phyloP scores from a whole-genome alignment of 2,888 invertebrate species.

The Subacronicta megacephala region DNA sequence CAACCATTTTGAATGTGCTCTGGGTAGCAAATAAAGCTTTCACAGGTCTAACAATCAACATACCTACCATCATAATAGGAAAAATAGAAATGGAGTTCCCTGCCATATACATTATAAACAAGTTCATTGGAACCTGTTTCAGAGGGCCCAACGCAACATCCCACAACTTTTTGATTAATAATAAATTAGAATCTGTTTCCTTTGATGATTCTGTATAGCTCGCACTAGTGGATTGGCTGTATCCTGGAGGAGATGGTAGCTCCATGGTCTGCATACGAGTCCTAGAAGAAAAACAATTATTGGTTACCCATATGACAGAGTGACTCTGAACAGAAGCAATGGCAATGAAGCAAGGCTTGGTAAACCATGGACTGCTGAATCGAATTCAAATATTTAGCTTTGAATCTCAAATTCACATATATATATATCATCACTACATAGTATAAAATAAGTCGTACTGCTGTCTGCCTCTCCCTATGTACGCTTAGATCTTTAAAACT shows the following conservation, averaged over 20 bases:
- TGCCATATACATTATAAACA: conserved; percentile 99
- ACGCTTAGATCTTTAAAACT: too few species aligned
- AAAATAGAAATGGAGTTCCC: conserved; percentile 99
- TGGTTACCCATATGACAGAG: too few species aligned
- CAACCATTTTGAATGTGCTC: conserved; percentile 97
- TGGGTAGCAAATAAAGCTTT: conserved; percentile 98
- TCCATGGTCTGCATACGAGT: conserved; percentile 80
- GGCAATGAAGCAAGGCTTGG: too few species aligned
- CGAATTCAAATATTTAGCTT: too few species aligned
- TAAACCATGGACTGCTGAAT: too few species aligned
- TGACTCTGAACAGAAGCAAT: too few species aligned
- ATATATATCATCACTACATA: too few species aligned
- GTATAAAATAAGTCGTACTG: too few species aligned
- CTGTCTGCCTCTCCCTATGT: too few species aligned
- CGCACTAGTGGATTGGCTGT: conserved; percentile 92
- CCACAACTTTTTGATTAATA: conserved; percentile 98
- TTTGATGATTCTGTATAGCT: conserved; percentile 94
- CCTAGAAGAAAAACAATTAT: conserved; percentile 59
- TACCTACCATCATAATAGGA: conserved; percentile 99
- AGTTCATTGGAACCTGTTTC: conserved; percentile 99
- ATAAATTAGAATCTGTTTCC: conserved; percentile 94
- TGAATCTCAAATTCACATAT: too few species aligned
- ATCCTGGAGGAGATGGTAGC: conserved; percentile 95
- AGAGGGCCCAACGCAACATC: conserved; percentile 98
- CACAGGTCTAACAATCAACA: conserved; percentile 98